Evolutionary conservation across 2,888 invertebrate species (phyloP).

Genomic region (Uloborus plumipes): DNA sequence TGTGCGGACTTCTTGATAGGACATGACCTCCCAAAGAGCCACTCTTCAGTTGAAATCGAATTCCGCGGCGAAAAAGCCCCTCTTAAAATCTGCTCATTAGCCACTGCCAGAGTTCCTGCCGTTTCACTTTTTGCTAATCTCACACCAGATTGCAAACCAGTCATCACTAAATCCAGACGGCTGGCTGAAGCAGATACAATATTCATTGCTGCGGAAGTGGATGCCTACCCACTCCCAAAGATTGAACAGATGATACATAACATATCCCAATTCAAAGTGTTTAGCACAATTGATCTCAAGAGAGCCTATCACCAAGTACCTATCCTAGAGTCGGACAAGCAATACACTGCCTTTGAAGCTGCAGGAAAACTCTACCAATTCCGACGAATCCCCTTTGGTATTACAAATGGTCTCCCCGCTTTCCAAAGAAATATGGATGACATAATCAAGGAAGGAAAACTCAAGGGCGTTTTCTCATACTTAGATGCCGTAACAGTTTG

Average conservation of each 20-base stretch:
- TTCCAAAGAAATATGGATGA: conserved; percentile 56
- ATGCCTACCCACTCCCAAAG: conserved; percentile 64
- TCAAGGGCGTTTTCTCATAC: conserved; percentile 1
- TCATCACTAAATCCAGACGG: conserved; percentile 21
- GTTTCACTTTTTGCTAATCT: conserved; percentile 19
- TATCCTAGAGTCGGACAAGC: conserved; percentile 26
- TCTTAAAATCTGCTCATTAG: conserved; percentile 14
- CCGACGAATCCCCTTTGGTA: conserved; percentile 52
- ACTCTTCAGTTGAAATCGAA: conserved; percentile 23
- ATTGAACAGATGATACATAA: conserved; percentile 35
- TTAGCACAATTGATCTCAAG: conserved; percentile 56
- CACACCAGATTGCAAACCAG: conserved; percentile 16
- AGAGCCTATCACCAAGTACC: conserved; percentile 58
- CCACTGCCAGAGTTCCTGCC: conserved; percentile 4
- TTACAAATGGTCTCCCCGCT: conserved; percentile 49
- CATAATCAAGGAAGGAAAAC: conserved; percentile 47
- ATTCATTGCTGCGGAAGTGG: conserved; percentile 18
- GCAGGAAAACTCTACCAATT: conserved; percentile 58
- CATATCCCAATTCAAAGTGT: conserved; percentile 48
- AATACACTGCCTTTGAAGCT: conserved; percentile 62
- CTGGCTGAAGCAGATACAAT: background rate
- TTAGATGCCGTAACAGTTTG: conserved; percentile 13
- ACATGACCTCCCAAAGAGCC: conserved; percentile 21
- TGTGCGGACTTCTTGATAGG: conserved; percentile 25
- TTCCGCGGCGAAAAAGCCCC: conserved; percentile 13